phyloP scores from a whole-genome alignment of 1,140 invertebrate genomes.

The Globodera rostochiensis region DNA sequence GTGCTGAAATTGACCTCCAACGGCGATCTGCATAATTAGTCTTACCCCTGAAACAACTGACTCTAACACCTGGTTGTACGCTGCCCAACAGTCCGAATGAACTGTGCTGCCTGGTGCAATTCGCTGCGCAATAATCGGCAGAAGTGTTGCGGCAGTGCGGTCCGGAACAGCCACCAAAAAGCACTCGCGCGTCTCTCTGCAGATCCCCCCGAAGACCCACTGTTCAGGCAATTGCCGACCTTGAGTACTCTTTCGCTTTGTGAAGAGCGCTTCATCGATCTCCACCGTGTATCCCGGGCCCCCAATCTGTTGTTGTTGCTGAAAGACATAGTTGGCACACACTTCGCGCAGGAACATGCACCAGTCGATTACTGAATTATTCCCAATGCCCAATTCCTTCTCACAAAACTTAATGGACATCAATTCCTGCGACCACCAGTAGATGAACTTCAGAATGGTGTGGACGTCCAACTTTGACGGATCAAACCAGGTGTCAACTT shows the following conservation, averaged over 20 bases:
- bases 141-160: slow-evolving; percentile 15
- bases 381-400: not conserved
- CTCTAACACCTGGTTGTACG: slow-evolving; percentile 4
- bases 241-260: not conserved
- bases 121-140: slow-evolving; percentile 20
- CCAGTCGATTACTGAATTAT: not conserved
- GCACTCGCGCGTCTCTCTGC: slow-evolving; percentile 13
- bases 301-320: not conserved
- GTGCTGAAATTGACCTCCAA: not conserved
- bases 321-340: not conserved
- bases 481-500: not conserved
- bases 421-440: not conserved
- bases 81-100: slow-evolving; percentile 8
- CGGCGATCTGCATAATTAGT: slow-evolving; percentile 4
- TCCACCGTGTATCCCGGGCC: not conserved
- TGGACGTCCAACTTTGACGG: not conserved
- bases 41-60: not conserved
- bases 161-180: slow-evolving; percentile 17
- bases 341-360: not conserved
- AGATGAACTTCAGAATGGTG: slow-evolving; percentile 1
- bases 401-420: not conserved
- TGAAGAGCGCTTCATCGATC: slow-evolving; percentile 11
- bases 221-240: not conserved
- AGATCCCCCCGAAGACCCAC: slow-evolving; percentile 22
- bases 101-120: slow-evolving; percentile 8